These are phyloP conservation scores for Choristoneura fumiferana DNA, from an alignment of 1,140 invertebrate genomes.

Conservation along the genomic window DNA sequence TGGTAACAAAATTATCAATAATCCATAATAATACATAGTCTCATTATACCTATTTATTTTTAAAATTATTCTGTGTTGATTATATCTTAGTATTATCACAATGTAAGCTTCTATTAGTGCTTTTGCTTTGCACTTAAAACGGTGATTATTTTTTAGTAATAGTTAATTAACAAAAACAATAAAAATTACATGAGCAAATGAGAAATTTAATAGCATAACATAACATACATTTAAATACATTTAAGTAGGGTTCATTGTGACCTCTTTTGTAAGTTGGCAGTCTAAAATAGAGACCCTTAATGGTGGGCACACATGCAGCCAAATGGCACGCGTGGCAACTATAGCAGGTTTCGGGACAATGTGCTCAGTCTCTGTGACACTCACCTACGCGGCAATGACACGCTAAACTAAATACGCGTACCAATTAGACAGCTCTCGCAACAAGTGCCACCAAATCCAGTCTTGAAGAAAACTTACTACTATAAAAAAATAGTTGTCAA, in stretches of 20 bases:
- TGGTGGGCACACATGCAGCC: slow-evolving; percentile 45
- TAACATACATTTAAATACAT: too few species aligned
- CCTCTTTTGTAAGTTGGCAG: background rate
- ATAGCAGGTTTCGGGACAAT: slow-evolving; percentile 36
- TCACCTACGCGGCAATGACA: slow-evolving; percentile 42
- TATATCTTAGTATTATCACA: slow-evolving; percentile 41
- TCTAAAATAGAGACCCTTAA: slow-evolving; percentile 44
- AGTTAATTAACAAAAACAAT: too few species aligned
- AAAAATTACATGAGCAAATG: too few species aligned
- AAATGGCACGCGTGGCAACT: slow-evolving; percentile 52
- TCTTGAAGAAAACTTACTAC: slow-evolving; percentile 47
- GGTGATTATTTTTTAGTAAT: too few species aligned
- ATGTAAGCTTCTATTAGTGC: slow-evolving; percentile 49
- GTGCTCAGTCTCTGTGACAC: slow-evolving; percentile 37
- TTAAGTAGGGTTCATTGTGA: background rate
- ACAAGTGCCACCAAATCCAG: slow-evolving; percentile 41
- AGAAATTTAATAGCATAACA: too few species aligned
- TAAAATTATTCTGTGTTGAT: background rate
- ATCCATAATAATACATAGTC: background rate
- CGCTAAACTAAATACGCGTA: slow-evolving; percentile 31
- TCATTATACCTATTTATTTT: slow-evolving; percentile 5
- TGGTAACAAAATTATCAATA: slow-evolving; percentile 13
- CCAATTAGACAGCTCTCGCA: slow-evolving; percentile 16
- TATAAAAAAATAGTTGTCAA: slow-evolving; percentile 29
- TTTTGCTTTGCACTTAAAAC: slow-evolving; percentile 19